A percentile compares a stretch with the other conserved stretches of the same genome.
These are phyloP conservation scores for Drosophila cognata DNA, from an alignment of 2,888 invertebrate species.

Conservation along the genomic window DNA sequence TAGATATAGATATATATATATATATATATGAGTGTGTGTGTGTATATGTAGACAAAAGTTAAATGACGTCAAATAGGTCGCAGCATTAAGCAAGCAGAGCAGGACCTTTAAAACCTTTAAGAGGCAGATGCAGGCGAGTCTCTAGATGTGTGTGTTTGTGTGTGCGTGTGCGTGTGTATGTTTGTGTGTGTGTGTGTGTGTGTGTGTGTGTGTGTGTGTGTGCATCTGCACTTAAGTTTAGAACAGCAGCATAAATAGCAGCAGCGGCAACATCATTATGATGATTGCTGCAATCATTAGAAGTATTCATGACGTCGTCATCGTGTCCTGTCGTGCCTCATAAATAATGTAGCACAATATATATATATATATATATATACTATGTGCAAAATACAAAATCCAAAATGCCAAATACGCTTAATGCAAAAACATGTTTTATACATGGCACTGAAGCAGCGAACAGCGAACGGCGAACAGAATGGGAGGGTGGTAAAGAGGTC, in stretches of 20 bases:
- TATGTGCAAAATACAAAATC: conserved; percentile 49
- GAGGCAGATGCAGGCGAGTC: conserved; percentile 8
- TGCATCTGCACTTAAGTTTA: conserved; percentile 43
- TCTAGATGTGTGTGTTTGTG: not conserved
- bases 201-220: conserved; percentile 8
- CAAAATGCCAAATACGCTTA: conserved; percentile 62
- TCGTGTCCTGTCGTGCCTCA: conserved; percentile 48
- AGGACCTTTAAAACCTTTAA: conserved; percentile 39
- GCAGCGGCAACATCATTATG: conserved; percentile 43
- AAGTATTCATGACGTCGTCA: conserved; percentile 58
- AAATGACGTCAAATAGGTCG: conserved; percentile 60
- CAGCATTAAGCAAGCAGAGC: conserved; percentile 15
- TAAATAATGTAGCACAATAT: conserved; percentile 55
- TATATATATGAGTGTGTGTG: not conserved
- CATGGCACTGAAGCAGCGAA: conserved; percentile 37
- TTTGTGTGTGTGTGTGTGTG: conserved; percentile 3
- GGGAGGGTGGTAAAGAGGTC: conserved; percentile 3
- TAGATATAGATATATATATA: conserved; percentile 4
- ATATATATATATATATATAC: not conserved
- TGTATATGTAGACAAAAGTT: conserved; percentile 16
- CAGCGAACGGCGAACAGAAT: not conserved
- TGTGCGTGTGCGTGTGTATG: conserved; percentile 7
- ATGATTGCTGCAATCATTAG: conserved; percentile 59
- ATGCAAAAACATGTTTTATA: conserved; percentile 71
- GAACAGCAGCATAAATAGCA: conserved; percentile 17